A percentile compares a stretch with the other conserved stretches of the same genome.
These are phyloP conservation scores for Hydrozoanthus gracilis DNA, from an alignment of 92 coral and sea anemone genomes.

Conservation along the genomic window DNA sequence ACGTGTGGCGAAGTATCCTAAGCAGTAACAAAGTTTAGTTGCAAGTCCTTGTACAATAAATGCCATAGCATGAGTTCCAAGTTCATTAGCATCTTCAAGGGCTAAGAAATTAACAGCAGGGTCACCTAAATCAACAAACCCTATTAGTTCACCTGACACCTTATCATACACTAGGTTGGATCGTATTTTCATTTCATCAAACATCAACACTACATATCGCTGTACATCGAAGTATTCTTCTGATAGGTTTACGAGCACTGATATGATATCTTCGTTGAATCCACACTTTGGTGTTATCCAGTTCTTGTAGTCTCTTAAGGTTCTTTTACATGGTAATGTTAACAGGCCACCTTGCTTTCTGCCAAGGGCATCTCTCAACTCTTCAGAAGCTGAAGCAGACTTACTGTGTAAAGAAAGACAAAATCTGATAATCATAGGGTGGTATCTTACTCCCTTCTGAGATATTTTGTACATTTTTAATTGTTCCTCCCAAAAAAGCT, in stretches of 20 bases:
- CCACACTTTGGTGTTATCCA: constrained; percentile 60
- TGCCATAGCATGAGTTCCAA: constrained; percentile 68
- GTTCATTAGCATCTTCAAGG: constrained; percentile 51
- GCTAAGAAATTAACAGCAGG: constrained; percentile 62
- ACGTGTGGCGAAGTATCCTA: constrained; percentile 71
- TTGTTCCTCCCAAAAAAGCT: constrained; percentile 65
- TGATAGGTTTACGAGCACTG: constrained; percentile 42
- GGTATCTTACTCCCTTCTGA: constrained; percentile 56
- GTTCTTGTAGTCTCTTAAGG: constrained; percentile 60
- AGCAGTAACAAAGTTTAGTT: constrained; percentile 61
- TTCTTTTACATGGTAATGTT: constrained; percentile 65
- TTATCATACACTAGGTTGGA: constrained; percentile 67
- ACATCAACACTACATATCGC: constrained; percentile 59
- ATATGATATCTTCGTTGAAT: constrained; percentile 51
- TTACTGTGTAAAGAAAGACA: constrained; percentile 65
- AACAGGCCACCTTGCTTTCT: constrained; percentile 47
- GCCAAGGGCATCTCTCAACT: constrained; percentile 45
- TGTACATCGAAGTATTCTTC: constrained; percentile 58
- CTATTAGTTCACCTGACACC: constrained; percentile 63
- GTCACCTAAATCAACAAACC: constrained; percentile 68
- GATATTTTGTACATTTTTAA: constrained; percentile 55
- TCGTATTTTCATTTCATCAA: constrained; percentile 68
- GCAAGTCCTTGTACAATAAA: constrained; percentile 64
- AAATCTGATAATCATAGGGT: constrained; percentile 71
- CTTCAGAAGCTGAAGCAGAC: constrained; percentile 72